A percentile compares a stretch with the other conserved stretches of the same genome.
phyloP scores from a whole-genome alignment of 2,113 vertebrate species.

The Pseudonaja textilis region DNA sequence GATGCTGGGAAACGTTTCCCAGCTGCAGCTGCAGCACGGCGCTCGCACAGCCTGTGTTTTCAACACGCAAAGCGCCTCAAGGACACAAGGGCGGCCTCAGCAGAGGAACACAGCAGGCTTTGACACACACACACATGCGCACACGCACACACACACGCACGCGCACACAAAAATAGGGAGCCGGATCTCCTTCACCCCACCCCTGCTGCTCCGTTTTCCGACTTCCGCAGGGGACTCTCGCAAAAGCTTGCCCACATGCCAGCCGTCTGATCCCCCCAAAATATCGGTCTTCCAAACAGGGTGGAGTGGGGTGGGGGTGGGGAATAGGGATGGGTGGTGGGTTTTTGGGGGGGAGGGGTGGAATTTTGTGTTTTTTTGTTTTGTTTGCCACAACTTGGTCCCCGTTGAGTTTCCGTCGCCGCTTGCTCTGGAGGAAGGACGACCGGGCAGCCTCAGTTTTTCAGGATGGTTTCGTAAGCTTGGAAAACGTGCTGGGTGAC shows the following conservation, averaged over 20 bases:
- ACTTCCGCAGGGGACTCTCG: fast-evolving
- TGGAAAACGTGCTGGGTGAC: conserved; percentile 89
- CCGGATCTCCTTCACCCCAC: fast-evolving
- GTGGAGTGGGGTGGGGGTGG: background rate
- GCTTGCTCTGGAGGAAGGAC: background rate
- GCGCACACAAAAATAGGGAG: background rate
- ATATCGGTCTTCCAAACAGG: conserved; percentile 38
- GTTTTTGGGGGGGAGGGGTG: background rate
- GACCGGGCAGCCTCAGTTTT: conserved; percentile 77
- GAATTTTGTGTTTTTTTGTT: background rate
- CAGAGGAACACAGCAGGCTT: background rate
- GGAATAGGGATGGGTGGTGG: background rate
- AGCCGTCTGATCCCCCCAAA: background rate
- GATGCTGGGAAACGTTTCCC: background rate
- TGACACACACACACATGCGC: background rate
- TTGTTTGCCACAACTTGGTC: background rate
- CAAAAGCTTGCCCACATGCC: background rate
- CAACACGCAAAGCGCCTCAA: background rate
- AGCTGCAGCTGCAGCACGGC: background rate
- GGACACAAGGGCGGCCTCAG: background rate
- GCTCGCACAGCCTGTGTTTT: fast-evolving
- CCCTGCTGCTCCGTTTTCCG: background rate
- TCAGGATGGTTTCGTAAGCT: conserved; percentile 89
- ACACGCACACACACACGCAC: background rate
- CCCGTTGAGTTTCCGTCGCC: background rate